A percentile compares a stretch with the other conserved stretches of the same genome.
phyloP scores from a whole-genome alignment of 2,888 invertebrate genomes.

The Orgyia antiqua region DNA sequence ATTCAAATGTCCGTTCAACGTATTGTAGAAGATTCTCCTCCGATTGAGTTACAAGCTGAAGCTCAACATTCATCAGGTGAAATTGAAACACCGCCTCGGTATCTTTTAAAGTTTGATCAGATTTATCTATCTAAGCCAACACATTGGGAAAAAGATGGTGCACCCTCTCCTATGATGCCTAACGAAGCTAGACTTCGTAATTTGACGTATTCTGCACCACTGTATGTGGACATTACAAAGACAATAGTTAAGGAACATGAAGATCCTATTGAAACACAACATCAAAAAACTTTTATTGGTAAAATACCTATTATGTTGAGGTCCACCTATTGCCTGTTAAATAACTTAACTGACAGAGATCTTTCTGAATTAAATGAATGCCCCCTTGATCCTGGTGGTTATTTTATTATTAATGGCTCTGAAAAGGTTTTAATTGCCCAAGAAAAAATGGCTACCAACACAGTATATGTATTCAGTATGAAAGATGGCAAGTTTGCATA shows the following conservation, averaged over 20 bases:
- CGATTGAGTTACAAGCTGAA: constrained; percentile 98
- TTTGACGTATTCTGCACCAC: constrained; percentile 97
- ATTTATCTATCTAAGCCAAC: constrained; percentile 99
- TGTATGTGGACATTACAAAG: constrained; percentile 99
- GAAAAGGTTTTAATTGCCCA: constrained; percentile 99
- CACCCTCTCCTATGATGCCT: constrained; percentile 99
- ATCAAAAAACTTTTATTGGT: constrained; percentile 86
- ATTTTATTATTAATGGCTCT: constrained; percentile 99
- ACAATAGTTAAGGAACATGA: constrained; percentile 94
- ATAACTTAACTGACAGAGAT: constrained; percentile 98
- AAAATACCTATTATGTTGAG: constrained; percentile 99
- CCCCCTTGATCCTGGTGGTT: constrained; percentile 99
- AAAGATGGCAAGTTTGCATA: constrained; percentile 99
- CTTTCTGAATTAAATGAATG: constrained; percentile 99
- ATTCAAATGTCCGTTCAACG: constrained; percentile 99
- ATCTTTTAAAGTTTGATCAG: constrained; percentile 97
- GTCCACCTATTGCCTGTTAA: constrained; percentile 97
- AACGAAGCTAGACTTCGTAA: constrained; percentile 98
- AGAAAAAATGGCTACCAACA: constrained; percentile 99
- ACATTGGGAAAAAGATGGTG: constrained; percentile 99
- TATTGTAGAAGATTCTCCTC: constrained; percentile 99
- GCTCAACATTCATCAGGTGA: constrained; percentile 97
- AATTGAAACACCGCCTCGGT: constrained; percentile 94
- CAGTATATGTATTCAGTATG: constrained; percentile 99
- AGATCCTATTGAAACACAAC: constrained; percentile 90